Base-by-base conservation (phyloP, 2,113 vertebrate genomes). In the Alligator sinensis region DNA sequence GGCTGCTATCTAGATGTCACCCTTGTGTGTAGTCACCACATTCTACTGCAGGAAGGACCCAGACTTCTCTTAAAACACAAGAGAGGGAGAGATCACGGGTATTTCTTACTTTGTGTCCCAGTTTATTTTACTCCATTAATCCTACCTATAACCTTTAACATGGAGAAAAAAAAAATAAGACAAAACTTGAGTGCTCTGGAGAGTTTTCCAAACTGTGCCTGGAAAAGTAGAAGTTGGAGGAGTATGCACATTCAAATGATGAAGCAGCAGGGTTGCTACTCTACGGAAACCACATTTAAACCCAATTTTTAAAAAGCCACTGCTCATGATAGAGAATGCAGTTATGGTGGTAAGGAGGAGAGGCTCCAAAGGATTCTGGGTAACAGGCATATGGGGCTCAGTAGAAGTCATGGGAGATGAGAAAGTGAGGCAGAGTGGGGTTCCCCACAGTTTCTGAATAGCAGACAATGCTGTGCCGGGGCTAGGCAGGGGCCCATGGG, bases 321-420 rank as follows among this genome's bases (percentile, higher is more conserved):
- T 86, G 21, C 10, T 47, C 22, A 14, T 24, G 11, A 21, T 19
- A 11, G 30, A 38, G 30, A 17, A 70, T 12, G 18, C 68, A 68
- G 17, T 38, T 16, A 0, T 0, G 15, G 14, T 59, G 21, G 62
- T 1, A 63, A 38, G 85, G 66, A 28, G 63, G 62, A 11, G 3
- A 13, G 64, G 54, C 27, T 27, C 9, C 4, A 21, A 27, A 68
- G 66, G 7, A 78, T 2, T 0, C 0, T 1, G 61, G 54, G 55
- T 4, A 59, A 74, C 0, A 47, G 47, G 47, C 47, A 47, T 47
- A 47, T 47, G 47, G 47, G 47, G 47, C 47, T 47, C 8, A 9
- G 47, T 47, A 47, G 47, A 38, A 38, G 47, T 47, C 47, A 8
- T 47, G 47, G 47, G 47, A 47, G 47, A 47, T 47, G 47, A 47